Evolutionary conservation across 2,113 vertebrate species (phyloP).

Genomic region (Cepphus grylle): DNA sequence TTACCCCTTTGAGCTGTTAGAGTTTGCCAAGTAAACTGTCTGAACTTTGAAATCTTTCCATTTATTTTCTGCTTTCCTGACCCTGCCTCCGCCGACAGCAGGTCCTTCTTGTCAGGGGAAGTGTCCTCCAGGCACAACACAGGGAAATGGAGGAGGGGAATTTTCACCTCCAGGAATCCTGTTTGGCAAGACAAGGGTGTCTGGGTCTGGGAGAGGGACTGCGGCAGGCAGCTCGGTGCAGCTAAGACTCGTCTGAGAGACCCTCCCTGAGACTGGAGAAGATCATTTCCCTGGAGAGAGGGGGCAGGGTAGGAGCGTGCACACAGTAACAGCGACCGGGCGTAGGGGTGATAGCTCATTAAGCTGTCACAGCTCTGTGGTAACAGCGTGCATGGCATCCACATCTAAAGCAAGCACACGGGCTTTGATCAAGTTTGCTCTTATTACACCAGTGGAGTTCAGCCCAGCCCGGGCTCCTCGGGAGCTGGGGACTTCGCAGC

Average conservation of each 20-base stretch:
- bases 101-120: neutral
- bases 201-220: neutral
- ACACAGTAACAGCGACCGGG: accelerated
- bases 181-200: neutral
- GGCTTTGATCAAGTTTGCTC: neutral
- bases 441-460: neutral
- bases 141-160: neutral
- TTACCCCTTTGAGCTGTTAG: neutral
- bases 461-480: neutral
- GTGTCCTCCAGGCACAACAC: neutral
- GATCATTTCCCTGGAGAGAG: neutral
- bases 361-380: slow-evolving; percentile 22
- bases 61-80: slow-evolving; percentile 28
- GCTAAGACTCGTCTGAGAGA: accelerated
- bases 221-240: neutral
- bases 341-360: neutral
- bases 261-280: accelerated
- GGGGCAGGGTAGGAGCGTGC: neutral
- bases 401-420: neutral
- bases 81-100: neutral
- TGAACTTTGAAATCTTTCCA: slow-evolving; percentile 28
- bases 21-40: slow-evolving; percentile 12
- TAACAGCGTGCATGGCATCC: neutral
- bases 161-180: slow-evolving; percentile 10
- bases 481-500: neutral